These are phyloP conservation scores for Tetranychus cinnabarinus DNA, from an alignment of 1,140 invertebrate genomes.

Conservation along the genomic window DNA sequence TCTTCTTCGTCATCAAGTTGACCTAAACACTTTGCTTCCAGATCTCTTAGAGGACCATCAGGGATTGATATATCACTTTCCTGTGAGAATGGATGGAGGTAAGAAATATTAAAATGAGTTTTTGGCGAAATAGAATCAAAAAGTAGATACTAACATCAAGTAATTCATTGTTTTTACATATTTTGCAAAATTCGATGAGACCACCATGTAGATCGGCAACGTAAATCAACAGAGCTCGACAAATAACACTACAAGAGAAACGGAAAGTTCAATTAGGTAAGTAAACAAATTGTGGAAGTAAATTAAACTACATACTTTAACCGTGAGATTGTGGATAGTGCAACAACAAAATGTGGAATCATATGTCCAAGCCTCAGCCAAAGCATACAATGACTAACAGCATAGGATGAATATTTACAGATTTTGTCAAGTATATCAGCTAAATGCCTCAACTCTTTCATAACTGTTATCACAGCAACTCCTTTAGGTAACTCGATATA, in stretches of 20 bases:
- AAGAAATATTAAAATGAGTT: too few relatives aligned
- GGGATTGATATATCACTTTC: too few relatives aligned
- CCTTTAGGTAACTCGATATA: background rate
- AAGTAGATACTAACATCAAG: background rate
- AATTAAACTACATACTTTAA: background rate
- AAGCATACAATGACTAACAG: background rate
- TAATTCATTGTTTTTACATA: background rate
- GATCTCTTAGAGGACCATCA: too few relatives aligned
- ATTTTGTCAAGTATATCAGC: background rate
- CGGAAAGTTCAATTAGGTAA: too few relatives aligned
- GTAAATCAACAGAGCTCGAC: background rate
- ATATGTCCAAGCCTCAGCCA: slow-evolving; percentile 6
- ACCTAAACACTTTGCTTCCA: too few relatives aligned
- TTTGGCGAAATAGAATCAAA: too few relatives aligned
- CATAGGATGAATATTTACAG: background rate
- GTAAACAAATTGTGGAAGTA: too few relatives aligned
- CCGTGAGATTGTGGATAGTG: background rate
- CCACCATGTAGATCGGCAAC: background rate
- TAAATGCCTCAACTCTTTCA: background rate
- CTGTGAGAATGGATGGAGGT: too few relatives aligned
- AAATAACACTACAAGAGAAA: background rate
- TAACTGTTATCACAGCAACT: background rate
- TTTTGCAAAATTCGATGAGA: background rate
- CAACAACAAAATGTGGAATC: slow-evolving; percentile 5
- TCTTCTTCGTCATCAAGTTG: too few relatives aligned